Evolutionary conservation across 2,797 vertebrate species (phyloP).

Genomic region (Vultur gryphus): DNA sequence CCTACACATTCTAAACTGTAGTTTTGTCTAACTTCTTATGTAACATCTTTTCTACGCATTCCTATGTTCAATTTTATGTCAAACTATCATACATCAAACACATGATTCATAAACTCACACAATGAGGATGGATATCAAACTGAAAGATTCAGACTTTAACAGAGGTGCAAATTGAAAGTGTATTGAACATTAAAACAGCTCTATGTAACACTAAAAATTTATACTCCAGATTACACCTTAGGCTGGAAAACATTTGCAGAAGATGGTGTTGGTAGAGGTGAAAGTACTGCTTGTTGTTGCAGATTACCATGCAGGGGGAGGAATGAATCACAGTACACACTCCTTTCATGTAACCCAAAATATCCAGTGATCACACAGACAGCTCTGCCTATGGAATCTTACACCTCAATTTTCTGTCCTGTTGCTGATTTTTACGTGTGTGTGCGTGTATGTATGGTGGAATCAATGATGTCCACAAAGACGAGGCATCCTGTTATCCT

Average conservation of each 20-base stretch:
- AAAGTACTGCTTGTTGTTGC: neutral
- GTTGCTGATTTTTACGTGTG: neutral
- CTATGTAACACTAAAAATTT: neutral
- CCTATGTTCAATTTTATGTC: neutral
- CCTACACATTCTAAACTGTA: neutral
- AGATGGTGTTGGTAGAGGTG: neutral
- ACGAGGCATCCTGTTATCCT: neutral
- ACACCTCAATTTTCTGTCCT: neutral
- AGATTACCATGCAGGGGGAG: neutral
- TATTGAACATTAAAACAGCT: neutral
- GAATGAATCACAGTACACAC: neutral
- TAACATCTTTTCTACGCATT: neutral
- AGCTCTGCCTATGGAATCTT: neutral
- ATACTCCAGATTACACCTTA: neutral
- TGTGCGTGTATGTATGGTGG: accelerated
- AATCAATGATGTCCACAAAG: neutral
- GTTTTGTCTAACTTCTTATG: neutral
- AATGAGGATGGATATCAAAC: neutral
- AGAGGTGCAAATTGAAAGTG: neutral
- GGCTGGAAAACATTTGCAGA: neutral
- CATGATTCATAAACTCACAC: neutral
- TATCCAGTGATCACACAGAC: neutral
- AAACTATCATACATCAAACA: neutral
- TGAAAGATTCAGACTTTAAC: neutral
- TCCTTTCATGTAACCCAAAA: neutral